Conservation (phyloP, 1,140 invertebrate genomes). For the Aphelinus atriplicis region DNA sequence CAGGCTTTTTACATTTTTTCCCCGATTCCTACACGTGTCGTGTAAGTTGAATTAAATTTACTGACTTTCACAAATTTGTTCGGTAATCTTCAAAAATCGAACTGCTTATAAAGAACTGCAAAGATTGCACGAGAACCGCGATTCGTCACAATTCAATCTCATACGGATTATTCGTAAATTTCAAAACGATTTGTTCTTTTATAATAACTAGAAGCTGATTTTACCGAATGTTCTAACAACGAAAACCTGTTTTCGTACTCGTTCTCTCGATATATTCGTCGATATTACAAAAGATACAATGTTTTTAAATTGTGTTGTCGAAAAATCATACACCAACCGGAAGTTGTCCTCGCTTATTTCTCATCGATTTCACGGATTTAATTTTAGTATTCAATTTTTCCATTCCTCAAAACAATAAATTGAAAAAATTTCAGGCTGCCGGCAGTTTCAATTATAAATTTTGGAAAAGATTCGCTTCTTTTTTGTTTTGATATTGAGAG, state of each 20-base stretch:
- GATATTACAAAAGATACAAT: conserved; percentile 35
- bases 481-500: conserved; percentile 5
- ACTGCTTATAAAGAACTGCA: too few species aligned
- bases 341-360: conserved; percentile 16
- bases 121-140: conserved; percentile 29
- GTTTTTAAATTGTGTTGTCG: conserved; percentile 32
- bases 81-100: not conserved
- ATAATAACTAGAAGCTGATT: conserved; percentile 21
- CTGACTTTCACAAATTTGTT: conserved; percentile 15
- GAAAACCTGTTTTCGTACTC: conserved; percentile 20
- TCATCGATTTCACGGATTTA: conserved; percentile 16
- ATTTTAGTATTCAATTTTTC: conserved; percentile 33
- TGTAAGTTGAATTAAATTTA: conserved; percentile 26
- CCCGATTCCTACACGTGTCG: conserved; percentile 14
- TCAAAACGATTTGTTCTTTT: conserved; percentile 18
- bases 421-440: conserved; percentile 21
- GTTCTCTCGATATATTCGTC: conserved; percentile 28
- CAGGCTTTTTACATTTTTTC: conserved; percentile 34
- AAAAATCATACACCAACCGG: conserved; percentile 24
- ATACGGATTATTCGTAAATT: conserved; percentile 12
- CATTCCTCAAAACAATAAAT: conserved; percentile 30
- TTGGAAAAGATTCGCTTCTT: conserved; percentile 26
- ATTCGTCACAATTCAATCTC: conserved; percentile 31
- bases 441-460: conserved; percentile 31
- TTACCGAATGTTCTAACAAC: conserved; percentile 18